Evolutionary conservation across 1,140 invertebrate genomes (phyloP), one percentile per base, ranked within the genome.

Genomic region (Caerostris extrusa): DNA sequence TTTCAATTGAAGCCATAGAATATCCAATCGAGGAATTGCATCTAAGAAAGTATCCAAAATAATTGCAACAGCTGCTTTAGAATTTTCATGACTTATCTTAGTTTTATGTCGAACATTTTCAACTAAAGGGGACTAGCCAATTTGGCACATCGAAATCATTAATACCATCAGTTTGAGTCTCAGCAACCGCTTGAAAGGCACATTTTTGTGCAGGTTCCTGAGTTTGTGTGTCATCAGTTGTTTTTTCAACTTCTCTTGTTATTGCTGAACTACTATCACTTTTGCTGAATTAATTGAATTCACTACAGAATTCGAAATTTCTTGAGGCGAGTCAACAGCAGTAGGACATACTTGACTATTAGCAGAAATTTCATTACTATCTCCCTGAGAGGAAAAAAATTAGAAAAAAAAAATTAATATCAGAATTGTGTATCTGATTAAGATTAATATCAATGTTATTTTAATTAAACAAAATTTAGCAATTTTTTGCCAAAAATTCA

Each of bases 61-160:
- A 19, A 94, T 90, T 55, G 50, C 64, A 69, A 94, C 90, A 77
- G 93, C 93, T 60, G 57, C 77, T n/a, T 87, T 94, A 3, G 89
- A 91, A 34, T 94, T 91, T 71, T 91, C 85, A 88, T 94, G 93
- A 88, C 93, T 94, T 34, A 94, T 69, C 1, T 91, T 34, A 17
- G 93, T 94, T 57, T 91, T 91, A 61, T 88, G 82, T 55, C 93
- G 8, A 19, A 94, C 90, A 81, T 71, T 88, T 64, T 94, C 93
- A 61, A 94, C 82, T 19, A 94, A 60, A 61, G 69, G 93, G 93
- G 19, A 94, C 67, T n/a, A 94, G 57, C 93, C 87, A 94, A 8
- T 58, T 69, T 83, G 93, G 93, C 57, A 94, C 93, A 83, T 58
- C 82, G 19, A 81, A 71, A 58, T 93, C 69, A 88, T 60, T 81